Evolutionary conservation across 1,140 invertebrate genomes (phyloP).

Genomic region (Temnothorax longispinosus): DNA sequence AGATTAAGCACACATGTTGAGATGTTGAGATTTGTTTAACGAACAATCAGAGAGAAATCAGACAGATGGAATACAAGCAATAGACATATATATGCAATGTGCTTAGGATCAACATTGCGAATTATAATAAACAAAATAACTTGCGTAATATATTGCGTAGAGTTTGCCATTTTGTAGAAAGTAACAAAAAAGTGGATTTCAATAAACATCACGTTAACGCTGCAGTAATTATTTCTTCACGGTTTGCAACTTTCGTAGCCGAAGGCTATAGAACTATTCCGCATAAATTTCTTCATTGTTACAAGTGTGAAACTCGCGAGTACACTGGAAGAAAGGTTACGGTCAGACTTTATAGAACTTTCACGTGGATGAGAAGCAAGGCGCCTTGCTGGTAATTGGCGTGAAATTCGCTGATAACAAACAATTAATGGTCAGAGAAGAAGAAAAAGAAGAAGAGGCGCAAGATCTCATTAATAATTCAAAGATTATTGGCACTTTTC

Average conservation of each 20-base stretch:
- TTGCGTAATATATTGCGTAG: not conserved
- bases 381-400: not conserved
- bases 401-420: constrained; percentile 4
- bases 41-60: not conserved
- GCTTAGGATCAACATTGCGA: not conserved
- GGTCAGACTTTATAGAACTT: constrained; percentile 62
- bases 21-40: not conserved
- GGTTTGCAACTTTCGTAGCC: not conserved
- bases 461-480: not conserved
- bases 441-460: not conserved
- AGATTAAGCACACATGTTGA: not conserved
- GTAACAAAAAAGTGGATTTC: not conserved
- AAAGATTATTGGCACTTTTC: not conserved
- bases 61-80: not conserved
- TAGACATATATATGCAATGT: not conserved
- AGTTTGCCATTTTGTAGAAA: not conserved
- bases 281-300: constrained; percentile 53
- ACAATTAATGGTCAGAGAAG: not conserved
- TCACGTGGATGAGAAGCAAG: constrained; percentile 59
- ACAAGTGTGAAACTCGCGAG: constrained; percentile 26
- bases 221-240: constrained; percentile 38
- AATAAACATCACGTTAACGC: not conserved
- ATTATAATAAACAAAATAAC: constrained; percentile 3
- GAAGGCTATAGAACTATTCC: not conserved
- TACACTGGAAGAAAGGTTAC: constrained; percentile 32